A percentile compares a stretch with the other conserved stretches of the same genome.
Conservation (phyloP, 2,113 vertebrate genomes). For the Gambusia holbrooki region DNA sequence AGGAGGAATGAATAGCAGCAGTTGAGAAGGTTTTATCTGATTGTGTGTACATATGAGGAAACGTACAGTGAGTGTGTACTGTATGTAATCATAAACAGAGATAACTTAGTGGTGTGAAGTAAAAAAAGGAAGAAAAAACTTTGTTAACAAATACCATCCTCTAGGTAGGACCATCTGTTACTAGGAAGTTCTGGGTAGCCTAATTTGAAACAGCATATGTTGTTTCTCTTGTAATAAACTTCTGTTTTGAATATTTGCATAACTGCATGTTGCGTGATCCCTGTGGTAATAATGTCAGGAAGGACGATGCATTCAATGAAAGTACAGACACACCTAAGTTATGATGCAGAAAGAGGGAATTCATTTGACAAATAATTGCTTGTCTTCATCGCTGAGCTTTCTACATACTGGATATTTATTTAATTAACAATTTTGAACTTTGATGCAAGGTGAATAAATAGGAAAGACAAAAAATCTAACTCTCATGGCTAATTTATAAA, state of each 20-base stretch:
- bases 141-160: slow-evolving; percentile 59
- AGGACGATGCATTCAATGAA: slow-evolving; percentile 31
- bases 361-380: slow-evolving; percentile 24
- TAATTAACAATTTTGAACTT: not conserved
- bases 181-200: slow-evolving; percentile 34
- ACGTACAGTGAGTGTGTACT: slow-evolving; percentile 21
- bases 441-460: not conserved
- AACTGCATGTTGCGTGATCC: slow-evolving; percentile 24
- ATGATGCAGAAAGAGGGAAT: slow-evolving; percentile 3
- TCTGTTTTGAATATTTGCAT: slow-evolving; percentile 21
- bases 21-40: slow-evolving; percentile 49
- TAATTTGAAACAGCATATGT: slow-evolving; percentile 29
- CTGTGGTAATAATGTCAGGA: slow-evolving; percentile 34
- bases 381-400: slow-evolving; percentile 49
- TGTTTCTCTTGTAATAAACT: slow-evolving; percentile 27
- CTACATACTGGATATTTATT: slow-evolving; percentile 25
- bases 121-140: slow-evolving; percentile 48
- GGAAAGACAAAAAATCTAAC: not conserved
- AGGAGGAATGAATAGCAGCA: slow-evolving; percentile 50
- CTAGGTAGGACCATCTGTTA: slow-evolving; percentile 36
- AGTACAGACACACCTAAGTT: slow-evolving; percentile 17
- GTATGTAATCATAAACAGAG: slow-evolving; percentile 38
- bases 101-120: slow-evolving; percentile 21
- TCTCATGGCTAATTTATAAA: too few species aligned
- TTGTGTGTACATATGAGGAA: slow-evolving; percentile 16